Evolutionary conservation across 2,113 vertebrate genomes (phyloP).

Genomic region (Gila orcuttii): DNA sequence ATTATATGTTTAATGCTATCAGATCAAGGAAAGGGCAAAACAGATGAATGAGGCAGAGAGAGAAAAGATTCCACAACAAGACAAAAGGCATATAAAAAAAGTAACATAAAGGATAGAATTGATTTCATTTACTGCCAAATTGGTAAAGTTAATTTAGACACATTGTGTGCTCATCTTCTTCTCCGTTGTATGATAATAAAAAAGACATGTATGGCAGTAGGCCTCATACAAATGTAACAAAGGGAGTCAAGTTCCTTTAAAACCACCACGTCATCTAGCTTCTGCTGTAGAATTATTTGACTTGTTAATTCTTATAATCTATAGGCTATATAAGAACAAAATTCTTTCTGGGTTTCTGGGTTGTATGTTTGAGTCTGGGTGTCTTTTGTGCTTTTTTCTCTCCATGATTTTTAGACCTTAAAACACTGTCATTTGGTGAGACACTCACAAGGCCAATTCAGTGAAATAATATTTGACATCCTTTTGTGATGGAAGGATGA

Average conservation of each 20-base stretch:
- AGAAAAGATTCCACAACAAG: constrained; percentile 99
- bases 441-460: neutral
- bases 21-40: constrained; percentile 99
- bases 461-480: neutral
- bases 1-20: constrained; percentile 99
- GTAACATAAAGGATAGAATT: constrained; percentile 97
- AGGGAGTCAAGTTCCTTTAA: constrained; percentile 96
- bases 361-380: neutral
- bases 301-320: constrained; percentile 51
- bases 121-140: constrained; percentile 98
- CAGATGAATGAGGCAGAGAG: constrained; percentile 99
- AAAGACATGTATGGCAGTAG: constrained; percentile 93
- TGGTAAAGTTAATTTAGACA: constrained; percentile 99
- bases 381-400: neutral
- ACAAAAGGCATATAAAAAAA: constrained; percentile 99
- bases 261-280: constrained; percentile 79
- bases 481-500: neutral
- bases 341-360: neutral
- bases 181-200: constrained; percentile 93
- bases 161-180: constrained; percentile 94
- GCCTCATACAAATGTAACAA: constrained; percentile 96
- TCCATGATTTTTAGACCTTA: neutral
- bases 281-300: constrained; percentile 81
- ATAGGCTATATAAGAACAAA: too few relatives aligned
- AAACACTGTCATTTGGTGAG: neutral